These are phyloP conservation scores for Sula dactylatra DNA, from an alignment of 2,113 vertebrate species.

Conservation along the genomic window DNA sequence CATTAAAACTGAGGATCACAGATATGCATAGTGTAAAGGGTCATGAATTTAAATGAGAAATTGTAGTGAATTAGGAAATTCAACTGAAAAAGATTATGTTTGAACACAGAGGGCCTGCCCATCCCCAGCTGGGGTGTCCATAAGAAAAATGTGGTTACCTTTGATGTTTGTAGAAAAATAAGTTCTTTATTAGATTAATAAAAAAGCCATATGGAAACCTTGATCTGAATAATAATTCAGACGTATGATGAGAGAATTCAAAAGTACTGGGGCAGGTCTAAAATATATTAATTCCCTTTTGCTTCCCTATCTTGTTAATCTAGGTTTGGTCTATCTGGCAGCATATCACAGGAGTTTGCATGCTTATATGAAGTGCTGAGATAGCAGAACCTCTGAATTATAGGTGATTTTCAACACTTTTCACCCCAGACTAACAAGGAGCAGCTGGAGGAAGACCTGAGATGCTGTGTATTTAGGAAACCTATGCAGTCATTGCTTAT, in stretches of 20 bases:
- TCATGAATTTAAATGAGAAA: neutral
- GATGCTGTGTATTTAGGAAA: neutral
- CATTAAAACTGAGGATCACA: neutral
- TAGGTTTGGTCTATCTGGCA: neutral
- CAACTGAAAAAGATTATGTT: neutral
- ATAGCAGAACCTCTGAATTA: neutral
- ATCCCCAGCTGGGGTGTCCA: fast-evolving
- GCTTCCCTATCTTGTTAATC: neutral
- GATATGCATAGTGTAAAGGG: neutral
- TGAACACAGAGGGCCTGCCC: neutral
- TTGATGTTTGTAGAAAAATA: neutral
- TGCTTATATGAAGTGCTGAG: neutral
- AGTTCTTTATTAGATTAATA: neutral
- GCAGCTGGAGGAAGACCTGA: neutral
- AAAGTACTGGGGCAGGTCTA: fast-evolving
- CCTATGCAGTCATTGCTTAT: neutral
- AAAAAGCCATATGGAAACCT: neutral
- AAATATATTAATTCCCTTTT: neutral
- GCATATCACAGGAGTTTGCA: neutral
- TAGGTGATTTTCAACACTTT: neutral
- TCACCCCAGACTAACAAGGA: neutral
- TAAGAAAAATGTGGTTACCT: neutral
- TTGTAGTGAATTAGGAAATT: fast-evolving
- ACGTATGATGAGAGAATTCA: neutral
- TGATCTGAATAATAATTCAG: neutral